These are phyloP conservation scores for Zelleria hepariella DNA, from an alignment of 2,888 invertebrate species.

Conservation along the genomic window DNA sequence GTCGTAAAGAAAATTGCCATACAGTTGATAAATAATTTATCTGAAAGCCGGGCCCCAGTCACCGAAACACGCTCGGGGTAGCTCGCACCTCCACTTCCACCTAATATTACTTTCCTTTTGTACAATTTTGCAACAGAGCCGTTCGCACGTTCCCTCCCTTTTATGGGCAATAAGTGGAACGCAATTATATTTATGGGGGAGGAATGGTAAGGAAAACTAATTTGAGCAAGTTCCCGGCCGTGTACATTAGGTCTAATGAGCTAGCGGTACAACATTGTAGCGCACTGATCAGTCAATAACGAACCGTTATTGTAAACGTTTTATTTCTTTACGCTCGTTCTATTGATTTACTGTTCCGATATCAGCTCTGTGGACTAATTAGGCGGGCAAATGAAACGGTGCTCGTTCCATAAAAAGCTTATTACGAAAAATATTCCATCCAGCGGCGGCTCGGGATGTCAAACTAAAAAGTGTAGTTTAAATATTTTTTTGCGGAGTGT, in stretches of 20 bases:
- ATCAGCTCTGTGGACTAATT: background rate
- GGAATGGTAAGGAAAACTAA: slow-evolving; percentile 67
- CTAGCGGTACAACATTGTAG: slow-evolving; percentile 9
- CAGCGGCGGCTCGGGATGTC: background rate
- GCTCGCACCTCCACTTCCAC: slow-evolving; percentile 55
- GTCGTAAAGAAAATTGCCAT: slow-evolving; percentile 73
- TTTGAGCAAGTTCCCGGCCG: slow-evolving; percentile 45
- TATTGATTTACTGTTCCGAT: background rate
- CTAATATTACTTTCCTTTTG: slow-evolving; percentile 71
- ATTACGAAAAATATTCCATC: background rate
- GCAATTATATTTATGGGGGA: slow-evolving; percentile 70
- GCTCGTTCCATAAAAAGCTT: background rate
- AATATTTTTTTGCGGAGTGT: slow-evolving; percentile 25
- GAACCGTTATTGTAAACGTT: background rate
- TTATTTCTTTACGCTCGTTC: background rate
- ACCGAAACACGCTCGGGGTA: slow-evolving; percentile 62
- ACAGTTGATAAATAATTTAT: slow-evolving; percentile 73
- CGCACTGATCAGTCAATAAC: slow-evolving; percentile 4
- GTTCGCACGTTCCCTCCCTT: slow-evolving; percentile 69
- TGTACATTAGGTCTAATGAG: slow-evolving; percentile 25
- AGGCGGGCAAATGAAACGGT: background rate
- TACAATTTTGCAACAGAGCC: slow-evolving; percentile 70
- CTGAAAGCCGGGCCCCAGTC: slow-evolving; percentile 69
- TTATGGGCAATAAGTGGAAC: slow-evolving; percentile 72
- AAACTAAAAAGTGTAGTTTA: slow-evolving; percentile 13